Percentiles rank a stretch among this genome's conserved stretches.
phyloP scores from a whole-genome alignment of 1,140 invertebrate species.

The Homarus americanus region DNA sequence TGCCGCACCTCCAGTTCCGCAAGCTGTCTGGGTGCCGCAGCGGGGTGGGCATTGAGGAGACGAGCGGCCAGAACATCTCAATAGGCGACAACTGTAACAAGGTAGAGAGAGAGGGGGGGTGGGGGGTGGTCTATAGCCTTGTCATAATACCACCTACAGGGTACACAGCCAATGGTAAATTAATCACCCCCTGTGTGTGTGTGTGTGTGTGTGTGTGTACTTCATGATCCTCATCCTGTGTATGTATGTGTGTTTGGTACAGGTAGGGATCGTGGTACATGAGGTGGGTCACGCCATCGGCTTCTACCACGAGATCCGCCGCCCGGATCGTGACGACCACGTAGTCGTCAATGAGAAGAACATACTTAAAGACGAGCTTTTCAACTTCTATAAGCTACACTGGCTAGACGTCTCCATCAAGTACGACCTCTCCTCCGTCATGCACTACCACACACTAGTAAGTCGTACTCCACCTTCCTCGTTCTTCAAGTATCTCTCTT shows the following conservation, averaged over 20 bases:
- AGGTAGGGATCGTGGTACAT: constrained; percentile 77
- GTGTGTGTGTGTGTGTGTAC: neutral
- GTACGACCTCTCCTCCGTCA: constrained; percentile 75
- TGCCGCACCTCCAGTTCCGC: constrained; percentile 67
- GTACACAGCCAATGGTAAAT: too few relatives aligned
- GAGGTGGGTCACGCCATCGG: constrained; percentile 78
- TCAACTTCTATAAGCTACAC: constrained; percentile 74
- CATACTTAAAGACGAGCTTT: constrained; percentile 70
- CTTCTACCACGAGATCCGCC: constrained; percentile 79
- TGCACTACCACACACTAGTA: constrained; percentile 74
- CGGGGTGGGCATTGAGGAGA: constrained; percentile 76
- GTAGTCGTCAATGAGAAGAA: constrained; percentile 78
- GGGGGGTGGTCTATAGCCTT: too few relatives aligned
- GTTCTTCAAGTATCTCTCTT: too few relatives aligned
- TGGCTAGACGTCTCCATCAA: constrained; percentile 69
- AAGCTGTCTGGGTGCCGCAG: constrained; percentile 76
- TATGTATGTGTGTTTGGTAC: neutral
- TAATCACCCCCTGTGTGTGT: too few relatives aligned
- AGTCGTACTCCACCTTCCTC: neutral
- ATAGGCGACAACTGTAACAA: constrained; percentile 77
- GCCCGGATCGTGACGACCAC: constrained; percentile 78
- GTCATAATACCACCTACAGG: too few relatives aligned
- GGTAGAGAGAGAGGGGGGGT: constrained; percentile 61
- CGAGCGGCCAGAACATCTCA: constrained; percentile 76
- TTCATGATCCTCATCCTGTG: neutral